Conservation (phyloP, 1,140 invertebrate genomes). For the Pseudomyrmex cubaensis region DNA sequence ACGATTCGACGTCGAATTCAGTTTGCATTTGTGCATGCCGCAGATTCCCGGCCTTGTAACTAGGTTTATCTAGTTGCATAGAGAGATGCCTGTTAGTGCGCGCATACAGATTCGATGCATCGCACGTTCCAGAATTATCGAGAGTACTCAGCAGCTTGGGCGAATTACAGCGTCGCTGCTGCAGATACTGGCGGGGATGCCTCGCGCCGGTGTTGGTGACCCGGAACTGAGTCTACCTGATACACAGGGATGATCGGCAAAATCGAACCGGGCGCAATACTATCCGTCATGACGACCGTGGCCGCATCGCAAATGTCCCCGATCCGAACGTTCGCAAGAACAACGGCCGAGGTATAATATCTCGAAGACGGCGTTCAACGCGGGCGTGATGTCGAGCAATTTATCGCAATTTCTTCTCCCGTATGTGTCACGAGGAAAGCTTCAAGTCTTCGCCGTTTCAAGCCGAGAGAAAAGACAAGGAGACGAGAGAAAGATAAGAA, state of each 20-base stretch:
- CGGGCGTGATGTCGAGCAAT: slow-evolving; percentile 25
- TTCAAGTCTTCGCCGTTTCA: slow-evolving; percentile 9
- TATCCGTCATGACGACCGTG: slow-evolving; percentile 38
- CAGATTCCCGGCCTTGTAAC: slow-evolving; percentile 72
- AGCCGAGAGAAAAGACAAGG: background rate
- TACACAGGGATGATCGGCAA: slow-evolving; percentile 59
- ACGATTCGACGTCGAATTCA: slow-evolving; percentile 64
- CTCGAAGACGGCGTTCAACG: slow-evolving; percentile 6
- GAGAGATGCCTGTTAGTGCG: slow-evolving; percentile 65
- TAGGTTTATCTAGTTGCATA: slow-evolving; percentile 76
- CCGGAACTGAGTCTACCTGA: slow-evolving; percentile 39
- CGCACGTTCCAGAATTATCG: slow-evolving; percentile 80
- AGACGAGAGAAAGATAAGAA: background rate
- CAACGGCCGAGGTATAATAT: slow-evolving; percentile 10
- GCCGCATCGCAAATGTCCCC: slow-evolving; percentile 48
- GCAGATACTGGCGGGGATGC: slow-evolving; percentile 70
- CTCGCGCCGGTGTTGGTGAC: slow-evolving; percentile 52
- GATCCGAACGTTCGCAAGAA: slow-evolving; percentile 35
- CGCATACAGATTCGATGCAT: slow-evolving; percentile 76
- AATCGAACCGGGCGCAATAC: slow-evolving; percentile 60
- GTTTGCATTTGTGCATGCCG: slow-evolving; percentile 71
- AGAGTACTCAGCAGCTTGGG: slow-evolving; percentile 79
- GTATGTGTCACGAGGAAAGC: background rate
- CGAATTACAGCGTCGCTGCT: slow-evolving; percentile 70
- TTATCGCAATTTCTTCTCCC: slow-evolving; percentile 29